Conservation (phyloP, 2,888 invertebrate genomes). For the Dynastes hyllus region DNA sequence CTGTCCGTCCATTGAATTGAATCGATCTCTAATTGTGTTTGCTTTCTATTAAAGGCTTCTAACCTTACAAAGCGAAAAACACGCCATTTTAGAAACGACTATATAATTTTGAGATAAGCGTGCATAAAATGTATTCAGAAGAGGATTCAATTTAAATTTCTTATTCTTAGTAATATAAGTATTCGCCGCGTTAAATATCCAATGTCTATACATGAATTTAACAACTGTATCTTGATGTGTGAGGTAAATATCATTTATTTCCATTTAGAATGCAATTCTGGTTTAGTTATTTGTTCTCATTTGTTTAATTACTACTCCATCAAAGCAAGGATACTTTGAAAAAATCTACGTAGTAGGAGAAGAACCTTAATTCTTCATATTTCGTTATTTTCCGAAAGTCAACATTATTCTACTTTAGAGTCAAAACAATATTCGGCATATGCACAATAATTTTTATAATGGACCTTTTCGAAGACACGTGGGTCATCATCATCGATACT, state of each 20-base stretch:
- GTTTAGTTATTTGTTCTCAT: too few species aligned
- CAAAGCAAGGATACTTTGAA: too few species aligned
- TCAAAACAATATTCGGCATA: too few species aligned
- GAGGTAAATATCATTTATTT: too few species aligned
- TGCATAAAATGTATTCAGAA: not conserved
- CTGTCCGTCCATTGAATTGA: not conserved
- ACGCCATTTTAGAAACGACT: not conserved
- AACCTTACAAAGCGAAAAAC: not conserved
- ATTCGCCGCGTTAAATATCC: not conserved
- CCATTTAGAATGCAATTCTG: too few species aligned
- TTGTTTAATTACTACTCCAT: too few species aligned
- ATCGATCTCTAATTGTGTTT: conserved; percentile 26
- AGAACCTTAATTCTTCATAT: too few species aligned
- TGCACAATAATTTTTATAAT: too few species aligned
- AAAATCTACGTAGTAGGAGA: too few species aligned
- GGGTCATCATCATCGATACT: too few species aligned
- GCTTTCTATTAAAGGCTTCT: conserved; percentile 13
- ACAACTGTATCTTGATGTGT: not conserved
- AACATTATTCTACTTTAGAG: not conserved
- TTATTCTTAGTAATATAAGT: not conserved
- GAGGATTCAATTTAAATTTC: not conserved
- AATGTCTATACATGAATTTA: not conserved
- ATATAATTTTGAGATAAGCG: not conserved
- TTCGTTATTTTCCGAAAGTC: too few species aligned
- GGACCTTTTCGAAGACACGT: too few species aligned